Percentiles rank a stretch among this genome's conserved stretches.
Conservation (phyloP, 2,888 invertebrate species). For the Myopa tessellatipennis region DNA sequence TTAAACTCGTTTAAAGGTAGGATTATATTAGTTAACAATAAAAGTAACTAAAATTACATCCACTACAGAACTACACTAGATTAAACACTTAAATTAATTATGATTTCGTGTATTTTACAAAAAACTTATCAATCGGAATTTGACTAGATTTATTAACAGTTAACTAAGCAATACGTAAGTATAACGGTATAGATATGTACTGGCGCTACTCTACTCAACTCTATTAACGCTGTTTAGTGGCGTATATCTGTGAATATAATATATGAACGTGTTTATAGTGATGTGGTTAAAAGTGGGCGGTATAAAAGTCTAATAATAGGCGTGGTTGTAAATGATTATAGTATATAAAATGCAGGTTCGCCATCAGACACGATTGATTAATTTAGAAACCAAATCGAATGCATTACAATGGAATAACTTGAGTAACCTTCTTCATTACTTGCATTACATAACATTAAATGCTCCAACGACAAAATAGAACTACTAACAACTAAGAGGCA, state of each 20-base stretch:
- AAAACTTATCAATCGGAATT: slow-evolving; percentile 29
- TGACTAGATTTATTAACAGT: slow-evolving; percentile 34
- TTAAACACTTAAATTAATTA: not conserved
- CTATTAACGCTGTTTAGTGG: too few relatives aligned
- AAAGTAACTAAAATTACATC: not conserved
- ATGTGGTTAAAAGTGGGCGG: not conserved
- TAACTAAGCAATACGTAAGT: not conserved
- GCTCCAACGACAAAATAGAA: slow-evolving; percentile 52
- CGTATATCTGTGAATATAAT: too few relatives aligned
- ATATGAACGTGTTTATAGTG: not conserved
- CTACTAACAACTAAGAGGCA: slow-evolving; percentile 55
- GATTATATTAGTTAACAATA: not conserved
- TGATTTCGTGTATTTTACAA: slow-evolving; percentile 2
- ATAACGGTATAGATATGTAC: too few relatives aligned
- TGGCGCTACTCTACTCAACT: not conserved
- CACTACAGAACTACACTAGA: not conserved
- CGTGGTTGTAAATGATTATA: too few relatives aligned
- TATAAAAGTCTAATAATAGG: not conserved
- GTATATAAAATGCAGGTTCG: too few relatives aligned
- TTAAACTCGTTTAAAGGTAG: not conserved
- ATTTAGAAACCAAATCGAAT: too few relatives aligned
- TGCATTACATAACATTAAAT: slow-evolving; percentile 44
- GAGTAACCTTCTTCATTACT: too few relatives aligned
- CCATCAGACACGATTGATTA: too few relatives aligned
- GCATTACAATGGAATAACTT: too few relatives aligned